These are phyloP conservation scores for Coptodon rendalli DNA, from an alignment of 2,113 vertebrate species.

Conservation along the genomic window DNA sequence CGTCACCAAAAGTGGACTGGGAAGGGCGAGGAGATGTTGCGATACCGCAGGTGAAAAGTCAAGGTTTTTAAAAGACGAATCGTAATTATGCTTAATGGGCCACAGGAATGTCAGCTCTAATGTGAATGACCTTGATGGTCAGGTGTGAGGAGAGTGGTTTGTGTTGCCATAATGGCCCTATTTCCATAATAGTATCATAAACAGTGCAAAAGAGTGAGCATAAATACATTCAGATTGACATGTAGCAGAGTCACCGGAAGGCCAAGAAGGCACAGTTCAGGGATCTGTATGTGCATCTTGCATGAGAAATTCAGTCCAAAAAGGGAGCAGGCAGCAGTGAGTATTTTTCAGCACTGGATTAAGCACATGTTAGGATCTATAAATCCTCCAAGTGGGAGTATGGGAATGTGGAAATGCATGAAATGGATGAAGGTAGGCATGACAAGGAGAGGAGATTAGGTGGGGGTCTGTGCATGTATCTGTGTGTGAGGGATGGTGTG, in stretches of 20 bases:
- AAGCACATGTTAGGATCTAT: conserved; percentile 1
- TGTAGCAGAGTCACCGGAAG: conserved; percentile 5
- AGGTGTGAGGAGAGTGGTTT: conserved; percentile 37
- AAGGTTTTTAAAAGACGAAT: conserved; percentile 7
- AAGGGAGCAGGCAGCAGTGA: not conserved
- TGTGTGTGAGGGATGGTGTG: not conserved
- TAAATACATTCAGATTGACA: conserved; percentile 6
- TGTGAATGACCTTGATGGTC: conserved; percentile 45
- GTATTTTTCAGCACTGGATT: conserved; percentile 19
- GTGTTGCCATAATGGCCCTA: conserved; percentile 38
- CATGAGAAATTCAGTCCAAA: not conserved
- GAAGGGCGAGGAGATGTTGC: not conserved
- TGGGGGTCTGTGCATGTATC: not conserved
- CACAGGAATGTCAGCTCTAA: conserved; percentile 24
- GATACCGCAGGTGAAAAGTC: conserved; percentile 7
- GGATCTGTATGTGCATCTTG: not conserved
- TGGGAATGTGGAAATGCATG: conserved; percentile 4
- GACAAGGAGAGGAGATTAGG: not conserved
- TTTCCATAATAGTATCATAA: conserved; percentile 42
- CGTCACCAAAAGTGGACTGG: not conserved
- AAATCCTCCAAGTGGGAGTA: not conserved
- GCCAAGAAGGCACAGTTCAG: not conserved
- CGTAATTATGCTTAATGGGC: conserved; percentile 37
- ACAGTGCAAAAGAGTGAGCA: conserved; percentile 20
- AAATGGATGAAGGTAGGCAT: not conserved